Base-by-base conservation (phyloP, 2,797 vertebrate species). In the Oreonectes daqikongensis region DNA sequence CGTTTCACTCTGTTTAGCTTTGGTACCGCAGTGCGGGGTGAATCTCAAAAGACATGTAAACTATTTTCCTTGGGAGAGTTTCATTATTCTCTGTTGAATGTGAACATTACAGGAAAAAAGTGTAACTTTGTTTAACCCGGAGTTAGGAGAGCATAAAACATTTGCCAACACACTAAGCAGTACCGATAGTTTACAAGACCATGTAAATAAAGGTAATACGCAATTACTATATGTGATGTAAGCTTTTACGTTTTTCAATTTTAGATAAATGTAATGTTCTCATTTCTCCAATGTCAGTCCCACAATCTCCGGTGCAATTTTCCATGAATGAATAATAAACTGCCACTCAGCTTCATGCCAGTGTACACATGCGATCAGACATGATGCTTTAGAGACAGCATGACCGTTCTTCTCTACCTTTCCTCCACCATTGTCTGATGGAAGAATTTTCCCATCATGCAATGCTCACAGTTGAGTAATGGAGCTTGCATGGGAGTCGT, bases 401-500 rank as follows among this genome's bases (percentile, higher is more conserved):
- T 26, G 42, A 73, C 30, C 3, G 3, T 52, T n/a, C 5, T 48
- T 50, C 30, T 72, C 55, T 8, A 30, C 18, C 28, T 18, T 32
- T 60, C 17, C 28, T 30, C 2, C 18, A 32, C 4, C 26, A 0
- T 10, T 32, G 40, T 14, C 26, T 35, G 0, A 61, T 63, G 44
- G n/a, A 50, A 44, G 70, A 63, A 52, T 73, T 26, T 63, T 10
- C 40, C 59, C 44, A 64, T 73, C 44, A 38, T 64, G 59, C 71
- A 73, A 14, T 35, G 9, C 30, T 38, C 30, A 32, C 40, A 38
- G 26, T 35, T 64, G 59, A 63, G 71, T 35, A 63, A 18, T 73
- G 44, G 14, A 63, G 59, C 59, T 52, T n/a, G 44, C 44, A 44
- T 57, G 38, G 60, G 30, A 64, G 52, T 67, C 55, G 1, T 60